A percentile compares a stretch with the other conserved stretches of the same genome.
Evolutionary conservation across 2,888 invertebrate species (phyloP).

Genomic region (Caenorhabditis panamensis): DNA sequence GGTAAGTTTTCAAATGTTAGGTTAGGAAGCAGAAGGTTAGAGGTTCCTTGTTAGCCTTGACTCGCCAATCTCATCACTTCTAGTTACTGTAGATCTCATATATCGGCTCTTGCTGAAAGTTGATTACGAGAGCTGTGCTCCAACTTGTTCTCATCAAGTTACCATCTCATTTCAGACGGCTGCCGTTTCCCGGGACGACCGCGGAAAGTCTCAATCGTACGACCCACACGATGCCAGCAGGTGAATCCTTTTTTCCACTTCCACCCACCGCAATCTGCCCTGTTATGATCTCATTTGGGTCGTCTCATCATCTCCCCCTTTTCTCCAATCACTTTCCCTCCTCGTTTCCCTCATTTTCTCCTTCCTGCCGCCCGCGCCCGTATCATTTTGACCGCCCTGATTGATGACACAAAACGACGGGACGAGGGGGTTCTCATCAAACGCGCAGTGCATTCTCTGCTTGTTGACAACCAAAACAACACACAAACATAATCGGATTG

Average conservation of each 20-base stretch:
- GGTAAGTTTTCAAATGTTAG: too few species aligned
- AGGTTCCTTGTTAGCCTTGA: too few species aligned
- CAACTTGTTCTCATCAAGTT: constrained; percentile 4
- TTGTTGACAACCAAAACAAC: constrained; percentile 25
- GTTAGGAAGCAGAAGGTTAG: too few species aligned
- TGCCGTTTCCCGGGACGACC: constrained; percentile 69
- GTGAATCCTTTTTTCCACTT: constrained; percentile 41
- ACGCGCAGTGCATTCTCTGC: constrained; percentile 4
- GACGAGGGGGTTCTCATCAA: not conserved
- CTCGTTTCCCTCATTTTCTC: constrained; percentile 7
- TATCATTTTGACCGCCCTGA: constrained; percentile 51
- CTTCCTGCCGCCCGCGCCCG: not conserved
- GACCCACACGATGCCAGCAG: constrained; percentile 58
- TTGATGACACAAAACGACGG: constrained; percentile 32
- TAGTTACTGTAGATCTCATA: too few species aligned
- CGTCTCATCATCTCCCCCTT: constrained; percentile 18
- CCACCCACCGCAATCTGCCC: not conserved
- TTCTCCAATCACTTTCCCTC: constrained; percentile 32
- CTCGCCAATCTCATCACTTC: too few species aligned
- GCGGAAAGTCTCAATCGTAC: constrained; percentile 65
- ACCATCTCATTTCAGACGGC: constrained; percentile 59
- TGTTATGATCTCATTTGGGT: constrained; percentile 21
- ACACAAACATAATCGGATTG: constrained; percentile 50
- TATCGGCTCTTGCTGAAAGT: too few species aligned
- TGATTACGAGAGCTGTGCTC: too few species aligned